Percentiles rank a stretch among this genome's conserved stretches.
phyloP scores from a whole-genome alignment of 1,140 invertebrate species.

The Tetramorium parvispinum region DNA sequence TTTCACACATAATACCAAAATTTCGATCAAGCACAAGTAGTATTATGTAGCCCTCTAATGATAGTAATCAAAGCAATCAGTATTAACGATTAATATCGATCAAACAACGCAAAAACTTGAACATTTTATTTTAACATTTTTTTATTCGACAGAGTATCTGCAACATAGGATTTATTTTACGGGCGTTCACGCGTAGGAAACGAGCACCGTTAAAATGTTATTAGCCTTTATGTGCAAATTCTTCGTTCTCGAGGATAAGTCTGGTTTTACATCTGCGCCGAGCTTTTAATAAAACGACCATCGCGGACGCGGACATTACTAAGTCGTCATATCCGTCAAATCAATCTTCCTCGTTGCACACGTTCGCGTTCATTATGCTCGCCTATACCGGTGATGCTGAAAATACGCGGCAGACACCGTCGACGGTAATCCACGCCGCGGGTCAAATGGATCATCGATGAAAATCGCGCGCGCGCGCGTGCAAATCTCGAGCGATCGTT shows the following conservation, averaged over 20 bases:
- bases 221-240: slow-evolving; percentile 29
- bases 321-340: slow-evolving; percentile 60
- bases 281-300: slow-evolving; percentile 54
- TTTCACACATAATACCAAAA: background rate
- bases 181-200: background rate
- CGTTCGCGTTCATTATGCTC: slow-evolving; percentile 50
- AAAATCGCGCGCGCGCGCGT: slow-evolving; percentile 34
- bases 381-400: slow-evolving; percentile 3
- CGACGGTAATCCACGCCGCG: slow-evolving; percentile 37
- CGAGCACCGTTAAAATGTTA: slow-evolving; percentile 5
- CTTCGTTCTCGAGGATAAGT: slow-evolving; percentile 15
- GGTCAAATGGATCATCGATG: slow-evolving; percentile 49
- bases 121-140: background rate
- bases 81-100: background rate
- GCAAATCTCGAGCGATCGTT: slow-evolving; percentile 43
- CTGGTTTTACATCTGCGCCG: slow-evolving; percentile 27
- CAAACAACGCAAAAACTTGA: background rate
- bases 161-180: background rate
- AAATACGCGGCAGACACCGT: slow-evolving; percentile 30
- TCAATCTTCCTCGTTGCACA: slow-evolving; percentile 49
- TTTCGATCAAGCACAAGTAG: background rate
- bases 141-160: background rate
- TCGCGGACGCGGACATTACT: slow-evolving; percentile 17
- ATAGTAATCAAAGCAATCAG: background rate
- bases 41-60: background rate